Percentiles rank a stretch among this genome's conserved stretches.
phyloP scores from a whole-genome alignment of 2,888 invertebrate species.

The Hylaea fasciaria region DNA sequence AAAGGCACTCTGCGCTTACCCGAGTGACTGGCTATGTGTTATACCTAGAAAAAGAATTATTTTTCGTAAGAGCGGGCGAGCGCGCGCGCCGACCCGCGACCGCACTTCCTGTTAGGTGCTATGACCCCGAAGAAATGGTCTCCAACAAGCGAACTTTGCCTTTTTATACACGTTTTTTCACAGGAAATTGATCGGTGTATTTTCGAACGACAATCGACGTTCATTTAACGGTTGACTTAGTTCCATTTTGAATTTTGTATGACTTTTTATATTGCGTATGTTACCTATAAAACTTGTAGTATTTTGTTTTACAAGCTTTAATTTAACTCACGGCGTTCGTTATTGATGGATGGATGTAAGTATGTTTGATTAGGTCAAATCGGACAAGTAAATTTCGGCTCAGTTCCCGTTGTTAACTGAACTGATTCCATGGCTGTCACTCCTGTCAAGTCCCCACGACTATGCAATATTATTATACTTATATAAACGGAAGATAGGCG shows the following conservation, averaged over 20 bases:
- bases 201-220: slow-evolving; percentile 61
- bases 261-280: slow-evolving; percentile 18
- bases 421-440: too few relatives aligned
- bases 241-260: slow-evolving; percentile 48
- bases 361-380: too few relatives aligned
- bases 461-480: too few relatives aligned
- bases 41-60: slow-evolving; percentile 69
- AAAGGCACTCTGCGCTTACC: slow-evolving; percentile 49
- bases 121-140: slow-evolving; percentile 83
- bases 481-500: too few relatives aligned
- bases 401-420: too few relatives aligned
- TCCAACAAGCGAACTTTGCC: slow-evolving; percentile 68
- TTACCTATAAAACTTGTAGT: background rate
- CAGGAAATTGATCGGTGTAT: slow-evolving; percentile 78
- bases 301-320: slow-evolving; percentile 1
- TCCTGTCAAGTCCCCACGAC: too few relatives aligned
- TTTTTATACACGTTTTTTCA: slow-evolving; percentile 61
- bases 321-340: too few relatives aligned
- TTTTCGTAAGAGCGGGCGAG: slow-evolving; percentile 78
- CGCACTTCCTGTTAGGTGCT: slow-evolving; percentile 81
- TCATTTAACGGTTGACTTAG: slow-evolving; percentile 73
- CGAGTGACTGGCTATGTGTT: slow-evolving; percentile 70
- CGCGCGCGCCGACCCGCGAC: slow-evolving; percentile 80
- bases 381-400: too few relatives aligned
- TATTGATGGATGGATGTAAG: too few relatives aligned